phyloP scores from a whole-genome alignment of 2,797 vertebrate species.

The Lerista edwardsae region DNA sequence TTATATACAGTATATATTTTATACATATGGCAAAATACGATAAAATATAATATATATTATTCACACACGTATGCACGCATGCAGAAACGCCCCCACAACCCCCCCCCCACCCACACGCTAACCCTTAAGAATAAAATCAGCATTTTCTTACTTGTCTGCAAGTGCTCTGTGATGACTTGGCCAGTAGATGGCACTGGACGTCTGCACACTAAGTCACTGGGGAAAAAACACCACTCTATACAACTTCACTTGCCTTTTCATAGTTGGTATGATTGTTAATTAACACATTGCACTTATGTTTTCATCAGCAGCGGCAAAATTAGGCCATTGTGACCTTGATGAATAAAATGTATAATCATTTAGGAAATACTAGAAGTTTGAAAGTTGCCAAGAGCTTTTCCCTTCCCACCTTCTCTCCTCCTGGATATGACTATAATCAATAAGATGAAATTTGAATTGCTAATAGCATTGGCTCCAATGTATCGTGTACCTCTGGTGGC shows the following conservation, averaged over 20 bases:
- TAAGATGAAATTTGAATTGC: conserved; percentile 59
- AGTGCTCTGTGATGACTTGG: not conserved
- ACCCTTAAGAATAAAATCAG: not conserved
- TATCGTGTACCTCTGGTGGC: conserved; percentile 11
- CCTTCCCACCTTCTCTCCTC: conserved; percentile 42
- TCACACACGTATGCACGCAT: no score
- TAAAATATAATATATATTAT: no score
- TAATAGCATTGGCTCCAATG: conserved; percentile 38
- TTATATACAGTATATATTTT: no score
- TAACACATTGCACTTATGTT: conserved; percentile 60
- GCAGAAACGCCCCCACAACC: no score
- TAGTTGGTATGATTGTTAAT: conserved; percentile 67
- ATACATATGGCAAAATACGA: no score
- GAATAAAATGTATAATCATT: conserved; percentile 73
- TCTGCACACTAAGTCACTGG: conserved; percentile 27
- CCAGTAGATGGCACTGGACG: conserved; percentile 74
- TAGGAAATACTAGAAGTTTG: conserved; percentile 62
- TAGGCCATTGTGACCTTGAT: conserved; percentile 72
- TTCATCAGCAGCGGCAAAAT: conserved; percentile 67
- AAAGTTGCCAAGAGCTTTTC: conserved; percentile 46
- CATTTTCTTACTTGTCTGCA: not conserved
- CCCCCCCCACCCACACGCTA: no score
- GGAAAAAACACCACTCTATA: not conserved
- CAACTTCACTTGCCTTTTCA: conserved; percentile 45
- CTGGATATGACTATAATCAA: conserved; percentile 49